Conservation (phyloP, 2,888 invertebrate genomes). For the Machimus rusticus region DNA sequence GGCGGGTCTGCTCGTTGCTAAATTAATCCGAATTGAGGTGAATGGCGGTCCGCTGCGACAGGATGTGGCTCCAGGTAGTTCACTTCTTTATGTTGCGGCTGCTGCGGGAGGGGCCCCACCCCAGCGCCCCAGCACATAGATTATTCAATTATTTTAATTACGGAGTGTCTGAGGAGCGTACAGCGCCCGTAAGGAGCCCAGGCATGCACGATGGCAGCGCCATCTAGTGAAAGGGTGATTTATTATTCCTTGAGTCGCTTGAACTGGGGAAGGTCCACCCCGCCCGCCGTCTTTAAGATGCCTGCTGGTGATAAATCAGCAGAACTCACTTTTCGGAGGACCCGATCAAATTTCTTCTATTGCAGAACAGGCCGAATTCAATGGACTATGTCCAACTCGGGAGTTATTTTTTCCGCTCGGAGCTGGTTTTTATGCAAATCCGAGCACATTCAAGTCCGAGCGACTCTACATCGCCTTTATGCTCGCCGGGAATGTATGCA, state of each 20-base stretch:
- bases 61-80: slow-evolving; percentile 37
- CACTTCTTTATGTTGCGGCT: slow-evolving; percentile 32
- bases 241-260: neutral
- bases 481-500: neutral
- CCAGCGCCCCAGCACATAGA: neutral
- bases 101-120: neutral
- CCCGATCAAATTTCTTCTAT: neutral
- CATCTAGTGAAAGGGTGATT: slow-evolving; percentile 1
- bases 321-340: neutral
- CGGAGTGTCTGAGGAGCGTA: slow-evolving; percentile 13
- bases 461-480: slow-evolving; percentile 16
- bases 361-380: neutral
- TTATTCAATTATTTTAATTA: slow-evolving; percentile 40
- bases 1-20: slow-evolving; percentile 10
- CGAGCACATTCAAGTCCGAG: neutral
- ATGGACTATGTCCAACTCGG: slow-evolving; percentile 38
- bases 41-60: slow-evolving; percentile 38
- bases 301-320: neutral
- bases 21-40: slow-evolving; percentile 40
- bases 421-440: slow-evolving; percentile 24
- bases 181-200: neutral
- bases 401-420: slow-evolving; percentile 30
- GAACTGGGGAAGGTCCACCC: neutral
- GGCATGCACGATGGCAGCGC: neutral
- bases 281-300: neutral